Conservation (phyloP, 2,888 invertebrate species). For the Heliconius aoede region DNA sequence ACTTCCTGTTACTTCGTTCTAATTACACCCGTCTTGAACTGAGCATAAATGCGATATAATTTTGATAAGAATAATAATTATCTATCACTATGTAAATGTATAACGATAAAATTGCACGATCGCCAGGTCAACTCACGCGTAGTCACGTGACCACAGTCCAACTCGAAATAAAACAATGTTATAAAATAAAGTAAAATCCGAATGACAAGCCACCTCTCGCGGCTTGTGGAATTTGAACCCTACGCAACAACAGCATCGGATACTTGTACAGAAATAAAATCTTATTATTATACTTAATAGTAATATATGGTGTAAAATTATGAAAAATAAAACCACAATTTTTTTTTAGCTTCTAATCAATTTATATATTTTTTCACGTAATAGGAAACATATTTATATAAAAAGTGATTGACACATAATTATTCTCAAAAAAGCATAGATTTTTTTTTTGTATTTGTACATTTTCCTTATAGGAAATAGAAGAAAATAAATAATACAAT, state of each 20-base stretch:
- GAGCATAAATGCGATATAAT: conserved; percentile 32
- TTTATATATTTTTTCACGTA: too few relatives aligned
- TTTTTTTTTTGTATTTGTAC: too few relatives aligned
- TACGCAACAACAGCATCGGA: conserved; percentile 24
- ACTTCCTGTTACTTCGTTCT: conserved; percentile 15
- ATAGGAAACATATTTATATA: too few relatives aligned
- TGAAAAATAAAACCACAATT: background rate
- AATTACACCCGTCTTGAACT: conserved; percentile 11
- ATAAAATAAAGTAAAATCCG: conserved; percentile 23
- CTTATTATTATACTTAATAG: background rate
- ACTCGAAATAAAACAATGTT: conserved; percentile 27
- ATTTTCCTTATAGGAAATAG: too few relatives aligned
- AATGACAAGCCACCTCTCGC: conserved; percentile 31
- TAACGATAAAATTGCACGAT: conserved; percentile 30
- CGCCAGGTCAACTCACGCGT: conserved; percentile 35
- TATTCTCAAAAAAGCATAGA: too few relatives aligned
- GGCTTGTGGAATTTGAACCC: conserved; percentile 41
- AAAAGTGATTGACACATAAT: too few relatives aligned
- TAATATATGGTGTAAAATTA: background rate
- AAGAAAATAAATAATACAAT: too few relatives aligned
- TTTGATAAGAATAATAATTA: conserved; percentile 19
- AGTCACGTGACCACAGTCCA: conserved; percentile 25
- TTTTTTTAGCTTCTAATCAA: background rate
- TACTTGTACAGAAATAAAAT: conserved; percentile 24
- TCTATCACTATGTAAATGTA: conserved; percentile 7